Evolutionary conservation across 2,113 vertebrate species (phyloP).

Genomic region (Limnothrissa miodon): DNA sequence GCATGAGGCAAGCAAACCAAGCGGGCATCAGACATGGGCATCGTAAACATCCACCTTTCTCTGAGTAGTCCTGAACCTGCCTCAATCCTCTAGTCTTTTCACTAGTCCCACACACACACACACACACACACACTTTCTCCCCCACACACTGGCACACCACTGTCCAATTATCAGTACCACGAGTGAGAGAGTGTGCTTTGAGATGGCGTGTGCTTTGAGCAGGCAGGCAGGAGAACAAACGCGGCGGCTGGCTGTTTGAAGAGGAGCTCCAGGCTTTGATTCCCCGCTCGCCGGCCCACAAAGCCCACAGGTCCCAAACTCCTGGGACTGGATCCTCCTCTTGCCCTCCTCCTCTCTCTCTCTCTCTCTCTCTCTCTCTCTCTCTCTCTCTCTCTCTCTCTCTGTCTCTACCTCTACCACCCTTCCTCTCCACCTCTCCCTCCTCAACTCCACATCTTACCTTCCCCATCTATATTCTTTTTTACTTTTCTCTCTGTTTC

Average conservation of each 20-base stretch:
- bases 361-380: background rate
- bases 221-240: conserved; percentile 9
- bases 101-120: background rate
- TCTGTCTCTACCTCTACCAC: background rate
- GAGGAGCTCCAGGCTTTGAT: background rate
- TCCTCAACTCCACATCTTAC: too few relatives aligned
- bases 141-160: background rate
- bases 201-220: background rate
- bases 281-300: background rate
- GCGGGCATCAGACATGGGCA: background rate
- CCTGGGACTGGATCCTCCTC: background rate
- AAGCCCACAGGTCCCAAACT: background rate
- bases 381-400: background rate
- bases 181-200: conserved; percentile 2
- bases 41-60: background rate
- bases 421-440: too few relatives aligned
- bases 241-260: background rate
- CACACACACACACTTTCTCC: background rate
- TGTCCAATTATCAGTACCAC: background rate
- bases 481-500: background rate
- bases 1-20: background rate
- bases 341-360: background rate
- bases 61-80: background rate
- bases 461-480: too few relatives aligned
- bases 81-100: background rate